Percentiles rank a stretch among this genome's conserved stretches.
Evolutionary conservation across 2,113 vertebrate genomes (phyloP).

Genomic region (Lagopus muta): DNA sequence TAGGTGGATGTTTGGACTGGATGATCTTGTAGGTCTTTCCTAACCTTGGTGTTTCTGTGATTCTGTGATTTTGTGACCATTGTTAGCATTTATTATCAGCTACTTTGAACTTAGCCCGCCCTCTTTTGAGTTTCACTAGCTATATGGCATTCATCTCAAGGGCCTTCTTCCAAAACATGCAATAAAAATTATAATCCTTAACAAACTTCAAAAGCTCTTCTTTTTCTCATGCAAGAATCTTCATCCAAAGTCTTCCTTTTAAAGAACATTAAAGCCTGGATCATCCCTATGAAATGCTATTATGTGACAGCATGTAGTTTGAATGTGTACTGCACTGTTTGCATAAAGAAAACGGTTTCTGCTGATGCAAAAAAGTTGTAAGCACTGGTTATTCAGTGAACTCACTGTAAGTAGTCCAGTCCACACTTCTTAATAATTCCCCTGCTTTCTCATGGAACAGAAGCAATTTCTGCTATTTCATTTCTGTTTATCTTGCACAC

Average conservation of each 20-base stretch:
- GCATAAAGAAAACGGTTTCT: neutral
- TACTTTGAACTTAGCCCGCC: neutral
- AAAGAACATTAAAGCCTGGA: neutral
- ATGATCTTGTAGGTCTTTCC: too few relatives aligned
- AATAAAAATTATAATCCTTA: neutral
- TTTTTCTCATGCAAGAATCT: neutral
- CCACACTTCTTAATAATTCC: neutral
- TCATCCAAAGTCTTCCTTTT: neutral
- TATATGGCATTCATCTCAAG: neutral
- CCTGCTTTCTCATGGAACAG: neutral
- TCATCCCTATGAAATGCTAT: neutral
- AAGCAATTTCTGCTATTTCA: neutral
- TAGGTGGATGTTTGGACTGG: too few relatives aligned
- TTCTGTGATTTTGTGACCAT: neutral
- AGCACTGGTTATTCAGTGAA: neutral
- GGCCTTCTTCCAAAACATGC: neutral
- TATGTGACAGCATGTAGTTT: neutral
- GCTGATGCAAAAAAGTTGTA: neutral
- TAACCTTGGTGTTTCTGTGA: too few relatives aligned
- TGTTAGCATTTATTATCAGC: conserved; percentile 17
- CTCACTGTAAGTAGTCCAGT: neutral
- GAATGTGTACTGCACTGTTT: neutral
- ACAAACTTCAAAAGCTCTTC: neutral
- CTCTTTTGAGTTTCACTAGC: neutral
- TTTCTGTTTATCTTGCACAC: neutral